phyloP scores from a whole-genome alignment of 2,888 invertebrate species.

The Ferdinandea cuprea region DNA sequence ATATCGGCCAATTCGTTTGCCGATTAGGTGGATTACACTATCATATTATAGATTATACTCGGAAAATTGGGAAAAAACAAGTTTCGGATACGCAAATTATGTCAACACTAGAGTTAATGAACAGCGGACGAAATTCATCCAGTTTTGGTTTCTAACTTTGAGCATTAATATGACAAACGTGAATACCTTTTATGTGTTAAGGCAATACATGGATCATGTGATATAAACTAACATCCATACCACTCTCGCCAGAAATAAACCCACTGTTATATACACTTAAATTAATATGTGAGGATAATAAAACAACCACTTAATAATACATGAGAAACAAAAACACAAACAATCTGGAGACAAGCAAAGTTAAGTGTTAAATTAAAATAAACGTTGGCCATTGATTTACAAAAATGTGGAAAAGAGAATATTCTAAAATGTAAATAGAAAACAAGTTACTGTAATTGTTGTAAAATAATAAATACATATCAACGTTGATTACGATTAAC shows the following conservation, averaged over 20 bases:
- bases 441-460: slow-evolving; percentile 1
- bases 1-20: slow-evolving; percentile 8
- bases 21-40: not conserved
- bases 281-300: too few species aligned
- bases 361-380: too few species aligned
- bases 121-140: not conserved
- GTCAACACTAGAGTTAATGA: not conserved
- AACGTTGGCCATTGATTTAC: too few species aligned
- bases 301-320: not conserved
- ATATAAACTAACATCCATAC: too few species aligned
- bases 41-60: not conserved
- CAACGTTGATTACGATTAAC: slow-evolving; percentile 1
- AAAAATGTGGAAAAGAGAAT: too few species aligned
- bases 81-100: not conserved
- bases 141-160: not conserved
- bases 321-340: not conserved
- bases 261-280: too few species aligned
- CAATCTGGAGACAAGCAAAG: not conserved
- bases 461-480: slow-evolving; percentile 1
- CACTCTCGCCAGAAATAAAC: too few species aligned
- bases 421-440: too few species aligned
- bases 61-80: not conserved
- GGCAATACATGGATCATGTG: too few species aligned
- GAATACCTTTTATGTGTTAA: too few species aligned
- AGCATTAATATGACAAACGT: too few species aligned